Base-by-base conservation (phyloP, 2,888 invertebrate genomes). In the Spisula subtruncata region DNA sequence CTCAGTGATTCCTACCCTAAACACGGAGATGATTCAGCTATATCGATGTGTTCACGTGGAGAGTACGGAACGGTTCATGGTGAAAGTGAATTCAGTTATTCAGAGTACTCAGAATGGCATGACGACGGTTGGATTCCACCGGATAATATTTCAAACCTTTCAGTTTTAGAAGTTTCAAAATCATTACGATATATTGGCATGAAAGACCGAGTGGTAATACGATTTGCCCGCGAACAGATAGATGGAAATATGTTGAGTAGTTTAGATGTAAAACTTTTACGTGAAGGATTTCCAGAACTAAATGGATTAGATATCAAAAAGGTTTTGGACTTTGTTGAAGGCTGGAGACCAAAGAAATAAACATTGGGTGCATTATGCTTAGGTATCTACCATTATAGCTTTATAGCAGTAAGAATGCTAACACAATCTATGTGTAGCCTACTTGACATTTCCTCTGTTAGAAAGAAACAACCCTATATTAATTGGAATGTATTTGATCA, bases 221-320 rank as follows among this genome's bases (percentile, higher is more conserved):
- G 95, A 20, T 95, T 96, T 87, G 91, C 94, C 18, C 94, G 96
- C 60, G 96, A 96, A 88, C 96, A 96, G 89, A 96, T 96, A 51
- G 96, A 96, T 90, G 96, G 96, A 0, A 94, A 94, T 81, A 95
- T 96, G 93, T 90, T 96, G 81, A 93, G 93, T 51, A 95, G 95
- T 12, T 89, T 96, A 60, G 96, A 96, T 86, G 94, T 95, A 66
- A 94, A 94, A 41, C 92, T 96, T 1, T 90, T 96, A 46, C 94
- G 94, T 81, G 96, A 96, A 83, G 96, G 96, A 8, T 96, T 96
- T 90, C 96, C 96, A 0, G 96, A 96, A 86, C 93, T 96, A 16
- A 96, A 96, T 91, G 95, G 95, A 25, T 93, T 96, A 41, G 96
- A 96, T 86, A 93, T 96, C 16, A 96, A 96, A 90, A 96, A 96